A percentile compares a stretch with the other conserved stretches of the same genome.
Evolutionary conservation across 2,113 vertebrate genomes (phyloP).

Genomic region (Muntiacus reevesi): DNA sequence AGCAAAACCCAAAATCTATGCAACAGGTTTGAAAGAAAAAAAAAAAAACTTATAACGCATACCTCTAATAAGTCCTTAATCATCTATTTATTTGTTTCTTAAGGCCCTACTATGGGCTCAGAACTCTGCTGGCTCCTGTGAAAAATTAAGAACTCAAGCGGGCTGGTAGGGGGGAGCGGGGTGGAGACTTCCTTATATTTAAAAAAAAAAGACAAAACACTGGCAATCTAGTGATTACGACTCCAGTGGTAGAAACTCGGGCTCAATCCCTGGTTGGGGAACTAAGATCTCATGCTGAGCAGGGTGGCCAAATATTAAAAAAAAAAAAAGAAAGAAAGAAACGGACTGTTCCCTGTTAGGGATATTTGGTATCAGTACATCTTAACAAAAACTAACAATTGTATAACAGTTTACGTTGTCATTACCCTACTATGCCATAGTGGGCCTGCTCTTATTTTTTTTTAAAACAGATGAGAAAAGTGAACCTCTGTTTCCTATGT

Average conservation of each 20-base stretch:
- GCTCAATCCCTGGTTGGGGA: not conserved
- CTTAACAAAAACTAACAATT: not conserved
- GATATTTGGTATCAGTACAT: not conserved
- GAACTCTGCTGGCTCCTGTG: not conserved
- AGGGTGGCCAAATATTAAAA: not conserved
- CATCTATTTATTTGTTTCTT: not conserved
- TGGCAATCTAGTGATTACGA: not conserved
- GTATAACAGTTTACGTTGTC: not conserved
- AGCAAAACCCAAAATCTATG: not conserved
- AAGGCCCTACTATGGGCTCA: not conserved
- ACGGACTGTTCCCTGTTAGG: not conserved
- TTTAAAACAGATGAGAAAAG: not conserved
- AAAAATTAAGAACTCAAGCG: not conserved
- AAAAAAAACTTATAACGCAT: not conserved
- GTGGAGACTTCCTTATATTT: not conserved
- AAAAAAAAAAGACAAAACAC: not conserved
- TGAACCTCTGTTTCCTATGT: not conserved
- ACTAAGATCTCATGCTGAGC: not conserved
- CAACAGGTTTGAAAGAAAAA: not conserved
- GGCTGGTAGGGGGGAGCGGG: rapidly evolving
- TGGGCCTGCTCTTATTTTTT: not conserved
- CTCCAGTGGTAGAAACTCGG: not conserved
- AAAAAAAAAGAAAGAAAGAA: not conserved
- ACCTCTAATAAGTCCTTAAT: not conserved
- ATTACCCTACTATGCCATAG: not conserved